Evolutionary conservation across 1,140 invertebrate species (phyloP).

Genomic region (Diprion similis): DNA sequence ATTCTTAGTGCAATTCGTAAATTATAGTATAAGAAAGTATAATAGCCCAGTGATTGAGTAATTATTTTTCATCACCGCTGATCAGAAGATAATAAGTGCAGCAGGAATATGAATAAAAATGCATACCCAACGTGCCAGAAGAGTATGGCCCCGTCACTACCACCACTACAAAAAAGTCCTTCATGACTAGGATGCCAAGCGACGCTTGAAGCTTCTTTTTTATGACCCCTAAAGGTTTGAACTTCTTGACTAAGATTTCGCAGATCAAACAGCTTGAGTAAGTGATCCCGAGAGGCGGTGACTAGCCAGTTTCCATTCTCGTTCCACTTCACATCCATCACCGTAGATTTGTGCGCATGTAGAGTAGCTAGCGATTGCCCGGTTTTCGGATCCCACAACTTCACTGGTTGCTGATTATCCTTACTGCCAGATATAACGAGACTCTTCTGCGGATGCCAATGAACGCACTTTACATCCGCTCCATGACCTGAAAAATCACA

Average conservation of each 20-base stretch:
- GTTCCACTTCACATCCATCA: slow-evolving; percentile 99
- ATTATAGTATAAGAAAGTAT: slow-evolving; percentile 11
- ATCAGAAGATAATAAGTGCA: slow-evolving; percentile 18
- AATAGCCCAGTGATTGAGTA: slow-evolving; percentile 17
- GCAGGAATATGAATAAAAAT: not conserved
- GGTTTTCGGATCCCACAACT: slow-evolving; percentile 98
- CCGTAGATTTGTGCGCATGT: slow-evolving; percentile 98
- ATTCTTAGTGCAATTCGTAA: slow-evolving; percentile 26
- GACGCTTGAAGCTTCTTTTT: slow-evolving; percentile 97
- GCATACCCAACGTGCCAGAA: slow-evolving; percentile 97
- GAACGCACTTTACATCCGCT: slow-evolving; percentile 98
- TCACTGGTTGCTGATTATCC: slow-evolving; percentile 99
- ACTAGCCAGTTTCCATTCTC: slow-evolving; percentile 99
- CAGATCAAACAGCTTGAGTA: slow-evolving; percentile 98
- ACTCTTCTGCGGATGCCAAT: slow-evolving; percentile 99
- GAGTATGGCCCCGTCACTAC: slow-evolving; percentile 96
- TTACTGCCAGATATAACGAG: slow-evolving; percentile 98
- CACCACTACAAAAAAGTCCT: slow-evolving; percentile 93
- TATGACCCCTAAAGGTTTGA: slow-evolving; percentile 97
- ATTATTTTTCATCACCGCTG: slow-evolving; percentile 12
- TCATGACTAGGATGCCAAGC: slow-evolving; percentile 99
- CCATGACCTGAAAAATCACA: slow-evolving; percentile 82
- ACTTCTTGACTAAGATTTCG: slow-evolving; percentile 93
- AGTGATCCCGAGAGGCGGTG: slow-evolving; percentile 97
- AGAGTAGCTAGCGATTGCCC: slow-evolving; percentile 87